A percentile compares a stretch with the other conserved stretches of the same genome.
These are phyloP conservation scores for Hycleus cichorii DNA, from an alignment of 1,140 invertebrate genomes.

Conservation along the genomic window DNA sequence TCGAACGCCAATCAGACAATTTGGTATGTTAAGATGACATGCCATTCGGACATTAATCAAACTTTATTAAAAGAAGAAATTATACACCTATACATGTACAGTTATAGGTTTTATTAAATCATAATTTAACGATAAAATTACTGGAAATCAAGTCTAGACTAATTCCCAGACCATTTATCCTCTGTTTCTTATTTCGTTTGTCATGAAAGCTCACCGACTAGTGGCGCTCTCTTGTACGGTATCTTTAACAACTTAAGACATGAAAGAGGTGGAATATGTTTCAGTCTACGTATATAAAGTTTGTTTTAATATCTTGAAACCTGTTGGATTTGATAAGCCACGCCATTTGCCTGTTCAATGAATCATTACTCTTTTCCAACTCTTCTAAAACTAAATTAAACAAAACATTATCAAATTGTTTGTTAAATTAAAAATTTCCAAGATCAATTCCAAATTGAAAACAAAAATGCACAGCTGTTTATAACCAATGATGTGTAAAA, in stretches of 20 bases:
- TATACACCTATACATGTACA: background rate
- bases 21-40: slow-evolving; percentile 18
- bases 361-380: background rate
- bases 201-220: slow-evolving; percentile 2
- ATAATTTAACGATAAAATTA: background rate
- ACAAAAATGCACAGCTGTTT: too few species aligned
- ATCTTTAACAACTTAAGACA: slow-evolving; percentile 13
- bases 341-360: slow-evolving; percentile 13
- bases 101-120: too few species aligned
- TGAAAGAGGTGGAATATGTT: slow-evolving; percentile 25
- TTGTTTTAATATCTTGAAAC: slow-evolving; percentile 20
- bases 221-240: slow-evolving; percentile 20
- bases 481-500: too few species aligned
- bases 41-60: slow-evolving; percentile 2
- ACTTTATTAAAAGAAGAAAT: background rate
- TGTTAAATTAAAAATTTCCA: too few species aligned
- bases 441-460: too few species aligned
- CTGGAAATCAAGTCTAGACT: background rate
- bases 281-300: slow-evolving; percentile 6
- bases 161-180: too few species aligned
- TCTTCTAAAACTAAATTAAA: too few species aligned
- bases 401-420: too few species aligned
- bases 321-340: slow-evolving; percentile 15
- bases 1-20: slow-evolving; percentile 13
- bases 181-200: too few species aligned